Base-by-base conservation (phyloP, 2,888 invertebrate genomes). In the Spisula solida region DNA sequence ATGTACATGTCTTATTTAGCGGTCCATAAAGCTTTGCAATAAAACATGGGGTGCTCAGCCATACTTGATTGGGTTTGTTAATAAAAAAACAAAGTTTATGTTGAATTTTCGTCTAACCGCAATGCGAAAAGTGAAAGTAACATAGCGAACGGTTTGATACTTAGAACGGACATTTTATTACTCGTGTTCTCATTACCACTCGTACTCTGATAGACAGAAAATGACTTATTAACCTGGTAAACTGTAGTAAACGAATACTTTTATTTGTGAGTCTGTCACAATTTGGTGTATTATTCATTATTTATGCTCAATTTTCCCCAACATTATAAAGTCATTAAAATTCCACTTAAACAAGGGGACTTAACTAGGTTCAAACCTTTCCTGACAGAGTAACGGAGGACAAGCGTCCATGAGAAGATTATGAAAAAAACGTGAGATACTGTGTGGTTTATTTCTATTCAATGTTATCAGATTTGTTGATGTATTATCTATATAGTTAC, bases 321-420 rank as follows among this genome's bases (percentile, higher is more conserved):
- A 34, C 18, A 75, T 75, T 75, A 75, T 31, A 75, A 75, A 75
- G 31, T 75, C 75, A 75, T 75, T 75, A 75, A 75, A 75, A 75
- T 31, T 31, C 34, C 29, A 75, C 34, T 18, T 31, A 5, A 25
- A 18, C 75, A 75, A 75, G 31, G 75, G 75, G 75, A 75, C 29
- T 75, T 34, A 75, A 75, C 75, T 75, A 16, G 31, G 34, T 18
- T 34, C 18, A 75, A 75, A 75, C 34, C 34, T 0, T 34, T 25
- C 31, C 34, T 60, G 75, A 31, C 25, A 6, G 25, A 66, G 25
- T 25, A 66, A 5, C 60, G 60, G 60, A 20, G 60, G 60, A 25
- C 25, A 66, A 66, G 5, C 25, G n/a, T n/a, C 60, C 75, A 75
- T 31, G 75, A 31, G 75, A 60, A 25, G 60, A 25, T 25, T 18